A percentile compares a stretch with the other conserved stretches of the same genome.
These are phyloP conservation scores for Cryptocheilus praepositus DNA, from an alignment of 2,888 invertebrate genomes.

Conservation along the genomic window DNA sequence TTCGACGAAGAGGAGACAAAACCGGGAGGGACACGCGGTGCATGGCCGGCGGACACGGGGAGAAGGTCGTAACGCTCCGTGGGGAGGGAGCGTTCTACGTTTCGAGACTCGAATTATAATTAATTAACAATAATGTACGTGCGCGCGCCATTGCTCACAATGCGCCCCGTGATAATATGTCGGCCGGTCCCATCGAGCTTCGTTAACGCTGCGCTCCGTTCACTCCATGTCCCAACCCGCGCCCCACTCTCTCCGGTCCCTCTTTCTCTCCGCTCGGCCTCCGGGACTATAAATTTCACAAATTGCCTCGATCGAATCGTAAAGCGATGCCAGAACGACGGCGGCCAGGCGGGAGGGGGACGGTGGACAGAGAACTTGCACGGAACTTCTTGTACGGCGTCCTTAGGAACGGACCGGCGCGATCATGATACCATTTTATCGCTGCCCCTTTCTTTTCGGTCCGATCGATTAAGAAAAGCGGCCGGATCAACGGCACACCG, in stretches of 20 bases:
- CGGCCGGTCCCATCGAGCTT: constrained; percentile 39
- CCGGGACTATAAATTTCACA: constrained; percentile 57
- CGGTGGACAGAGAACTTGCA: constrained; percentile 9
- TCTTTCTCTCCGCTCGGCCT: constrained; percentile 23
- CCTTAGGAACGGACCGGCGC: background rate
- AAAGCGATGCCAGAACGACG: constrained; percentile 35
- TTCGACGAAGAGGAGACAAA: constrained; percentile 14
- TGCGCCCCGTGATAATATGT: constrained; percentile 35
- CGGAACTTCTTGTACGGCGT: constrained; percentile 26
- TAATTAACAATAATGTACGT: constrained; percentile 44
- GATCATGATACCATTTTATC: constrained; percentile 27
- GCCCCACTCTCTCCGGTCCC: background rate
- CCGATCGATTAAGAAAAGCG: constrained; percentile 37
- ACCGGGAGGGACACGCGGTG: constrained; percentile 14
- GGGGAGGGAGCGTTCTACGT: background rate
- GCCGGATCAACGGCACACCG: background rate
- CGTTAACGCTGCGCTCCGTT: constrained; percentile 50
- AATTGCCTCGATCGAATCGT: constrained; percentile 58
- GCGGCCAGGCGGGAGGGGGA: background rate
- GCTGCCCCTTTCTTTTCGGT: constrained; percentile 27
- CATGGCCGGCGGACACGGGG: background rate
- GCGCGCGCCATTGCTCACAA: constrained; percentile 26
- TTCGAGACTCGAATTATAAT: constrained; percentile 46
- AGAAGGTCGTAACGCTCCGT: background rate
- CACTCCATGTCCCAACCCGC: background rate